These are phyloP conservation scores for Caenorhabditis imperialis DNA, from an alignment of 2,888 invertebrate genomes.

Conservation along the genomic window DNA sequence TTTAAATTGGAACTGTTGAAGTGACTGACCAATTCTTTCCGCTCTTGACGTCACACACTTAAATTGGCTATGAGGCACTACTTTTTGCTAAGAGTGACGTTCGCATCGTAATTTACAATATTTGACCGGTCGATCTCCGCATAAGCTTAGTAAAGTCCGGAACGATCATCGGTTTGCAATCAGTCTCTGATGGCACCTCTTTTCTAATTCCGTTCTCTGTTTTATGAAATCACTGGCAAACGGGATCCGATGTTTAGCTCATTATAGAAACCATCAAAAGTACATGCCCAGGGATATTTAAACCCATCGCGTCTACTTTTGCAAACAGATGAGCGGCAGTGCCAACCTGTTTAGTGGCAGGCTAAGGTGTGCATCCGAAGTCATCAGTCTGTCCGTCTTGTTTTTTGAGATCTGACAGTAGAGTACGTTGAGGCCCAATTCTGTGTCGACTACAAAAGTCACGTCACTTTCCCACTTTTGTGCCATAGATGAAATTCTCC, in stretches of 20 bases:
- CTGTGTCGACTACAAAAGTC: slow-evolving; percentile 6
- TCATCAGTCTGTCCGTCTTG: too few relatives aligned
- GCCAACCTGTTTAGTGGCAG: too few relatives aligned
- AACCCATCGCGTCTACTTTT: slow-evolving; percentile 17
- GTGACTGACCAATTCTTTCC: slow-evolving; percentile 21
- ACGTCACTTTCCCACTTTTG: slow-evolving; percentile 32
- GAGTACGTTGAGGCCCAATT: too few relatives aligned
- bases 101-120: slow-evolving; percentile 11
- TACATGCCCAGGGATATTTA: slow-evolving; percentile 38
- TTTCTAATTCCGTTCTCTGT: slow-evolving; percentile 29
- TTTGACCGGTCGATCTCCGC: not conserved
- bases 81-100: slow-evolving; percentile 23
- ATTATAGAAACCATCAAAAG: slow-evolving; percentile 49
- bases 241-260: slow-evolving; percentile 32
- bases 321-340: too few relatives aligned
- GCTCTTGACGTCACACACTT: slow-evolving; percentile 31
- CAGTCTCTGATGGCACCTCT: slow-evolving; percentile 20
- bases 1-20: slow-evolving; percentile 35
- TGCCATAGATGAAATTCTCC: not conserved
- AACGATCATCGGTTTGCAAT: slow-evolving; percentile 31
- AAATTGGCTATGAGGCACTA: slow-evolving; percentile 27
- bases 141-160: slow-evolving; percentile 10
- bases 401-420: too few relatives aligned
- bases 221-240: slow-evolving; percentile 32
- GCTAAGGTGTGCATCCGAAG: too few relatives aligned